Evolutionary conservation across 2,797 vertebrate genomes (phyloP).

Genomic region (Hippopotamyrus pictus): DNA sequence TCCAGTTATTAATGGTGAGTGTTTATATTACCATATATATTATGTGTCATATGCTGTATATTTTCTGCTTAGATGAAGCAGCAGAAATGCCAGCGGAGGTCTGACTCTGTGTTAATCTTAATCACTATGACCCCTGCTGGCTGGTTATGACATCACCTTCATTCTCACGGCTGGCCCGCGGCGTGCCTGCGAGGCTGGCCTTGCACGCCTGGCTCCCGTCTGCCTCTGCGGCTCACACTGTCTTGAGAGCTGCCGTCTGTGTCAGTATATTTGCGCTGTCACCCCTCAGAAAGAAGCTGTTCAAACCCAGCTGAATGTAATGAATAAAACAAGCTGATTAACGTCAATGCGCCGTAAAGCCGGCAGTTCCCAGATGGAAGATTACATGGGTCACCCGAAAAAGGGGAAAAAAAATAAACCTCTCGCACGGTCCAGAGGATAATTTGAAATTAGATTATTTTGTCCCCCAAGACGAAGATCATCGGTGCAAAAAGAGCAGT

Average conservation of each 20-base stretch:
- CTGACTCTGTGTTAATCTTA: not conserved
- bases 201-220: not conserved
- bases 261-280: not conserved
- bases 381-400: not conserved
- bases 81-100: not conserved
- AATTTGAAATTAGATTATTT: not conserved
- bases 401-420: not conserved
- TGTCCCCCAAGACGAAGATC: not conserved
- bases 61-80: not conserved
- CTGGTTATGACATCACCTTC: not conserved
- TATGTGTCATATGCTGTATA: not conserved
- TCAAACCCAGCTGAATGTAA: not conserved
- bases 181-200: not conserved
- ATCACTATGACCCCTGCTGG: not conserved
- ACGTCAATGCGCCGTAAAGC: not conserved
- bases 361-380: not conserved
- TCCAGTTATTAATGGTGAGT: not conserved
- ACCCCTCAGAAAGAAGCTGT: not conserved
- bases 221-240: not conserved
- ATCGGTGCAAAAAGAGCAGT: not conserved
- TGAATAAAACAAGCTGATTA: slow-evolving; percentile 4
- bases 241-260: not conserved
- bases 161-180: not conserved
- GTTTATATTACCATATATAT: not conserved
- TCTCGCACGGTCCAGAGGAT: not conserved